phyloP scores from a whole-genome alignment of 2,113 vertebrate species.

The Ciconia boyciana region DNA sequence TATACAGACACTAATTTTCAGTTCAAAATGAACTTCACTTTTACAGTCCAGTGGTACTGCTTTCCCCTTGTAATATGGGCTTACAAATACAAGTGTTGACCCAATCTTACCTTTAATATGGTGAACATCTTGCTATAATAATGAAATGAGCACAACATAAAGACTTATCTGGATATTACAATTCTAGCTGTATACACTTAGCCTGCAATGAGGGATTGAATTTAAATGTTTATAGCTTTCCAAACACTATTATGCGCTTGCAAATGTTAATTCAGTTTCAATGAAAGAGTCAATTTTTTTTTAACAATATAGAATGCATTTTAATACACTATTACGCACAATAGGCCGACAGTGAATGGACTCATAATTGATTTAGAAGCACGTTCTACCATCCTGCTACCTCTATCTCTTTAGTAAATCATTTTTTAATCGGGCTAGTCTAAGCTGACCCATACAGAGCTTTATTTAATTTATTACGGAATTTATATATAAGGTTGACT shows the following conservation, averaged over 20 bases:
- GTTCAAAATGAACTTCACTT: not conserved
- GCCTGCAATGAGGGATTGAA: conserved; percentile 71
- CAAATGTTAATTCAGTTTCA: conserved; percentile 83
- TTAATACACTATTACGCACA: conserved; percentile 71
- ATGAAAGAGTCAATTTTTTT: conserved; percentile 74
- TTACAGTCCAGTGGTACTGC: not conserved
- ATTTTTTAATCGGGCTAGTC: conserved; percentile 73
- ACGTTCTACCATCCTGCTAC: conserved; percentile 48
- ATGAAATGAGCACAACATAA: conserved; percentile 35
- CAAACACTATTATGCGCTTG: conserved; percentile 79
- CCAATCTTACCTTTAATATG: not conserved
- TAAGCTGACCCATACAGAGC: conserved; percentile 62
- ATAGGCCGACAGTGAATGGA: conserved; percentile 72
- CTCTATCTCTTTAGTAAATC: conserved; percentile 76
- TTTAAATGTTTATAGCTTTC: conserved; percentile 78
- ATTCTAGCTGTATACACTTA: conserved; percentile 61
- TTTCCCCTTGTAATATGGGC: not conserved
- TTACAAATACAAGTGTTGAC: not conserved
- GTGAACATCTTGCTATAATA: conserved; percentile 13
- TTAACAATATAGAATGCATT: conserved; percentile 66
- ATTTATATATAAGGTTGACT: conserved; percentile 62
- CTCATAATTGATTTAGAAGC: conserved; percentile 83
- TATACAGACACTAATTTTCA: not conserved
- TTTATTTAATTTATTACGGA: conserved; percentile 73
- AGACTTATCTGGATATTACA: conserved; percentile 54